Evolutionary conservation across 2,888 invertebrate genomes (phyloP), one percentile per base, ranked within the genome.

Genomic region (Ochropacha duplaris): DNA sequence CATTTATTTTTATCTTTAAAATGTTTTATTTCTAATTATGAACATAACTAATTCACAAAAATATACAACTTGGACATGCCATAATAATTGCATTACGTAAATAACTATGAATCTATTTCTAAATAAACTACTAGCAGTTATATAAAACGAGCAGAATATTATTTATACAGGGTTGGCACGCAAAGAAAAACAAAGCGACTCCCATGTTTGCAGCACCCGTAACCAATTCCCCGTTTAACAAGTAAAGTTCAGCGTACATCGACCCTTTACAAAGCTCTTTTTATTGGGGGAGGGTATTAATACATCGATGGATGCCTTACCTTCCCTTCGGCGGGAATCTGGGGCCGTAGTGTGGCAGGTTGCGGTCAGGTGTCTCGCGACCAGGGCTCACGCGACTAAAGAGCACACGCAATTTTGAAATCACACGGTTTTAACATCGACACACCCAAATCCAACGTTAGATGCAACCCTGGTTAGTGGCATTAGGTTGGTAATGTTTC

Each of bases 291-390:
- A 36, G 49, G 34, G 34, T 26, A 31, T 22, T 39, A 24, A 44
- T n/a, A 36, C 36, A 36, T 36, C 36, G 36, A 36, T 51, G 34
- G 58, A 55, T 57, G 55, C 80, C 92, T 93, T 94, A 96, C 96
- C 96, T 96, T 94, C 96, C 96, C 94, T 95, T 95, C 67, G 97
- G 95, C 92, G 97, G 96, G 94, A 98, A 98, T 86, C 97, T 94
- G 72, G 98, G 98, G 77, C 98, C 98, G 92, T 96, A 96, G 94
- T 98, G 97, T 72, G 97, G 97, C 93, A 97, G 95, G 86, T 95
- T 95, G 79, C 95, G 94, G 86, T 97, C 97, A 66, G 97, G 97
- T 75, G 96, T 96, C 92, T 97, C 97, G 74, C 96, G 94, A 80
- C 96, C 96, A 72, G 97, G 97, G 92, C 97, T 97, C 93, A 95